Percentiles rank a stretch among this genome's conserved stretches.
Evolutionary conservation across 2,797 vertebrate genomes (phyloP).

Genomic region (Urophycis tenuis): DNA sequence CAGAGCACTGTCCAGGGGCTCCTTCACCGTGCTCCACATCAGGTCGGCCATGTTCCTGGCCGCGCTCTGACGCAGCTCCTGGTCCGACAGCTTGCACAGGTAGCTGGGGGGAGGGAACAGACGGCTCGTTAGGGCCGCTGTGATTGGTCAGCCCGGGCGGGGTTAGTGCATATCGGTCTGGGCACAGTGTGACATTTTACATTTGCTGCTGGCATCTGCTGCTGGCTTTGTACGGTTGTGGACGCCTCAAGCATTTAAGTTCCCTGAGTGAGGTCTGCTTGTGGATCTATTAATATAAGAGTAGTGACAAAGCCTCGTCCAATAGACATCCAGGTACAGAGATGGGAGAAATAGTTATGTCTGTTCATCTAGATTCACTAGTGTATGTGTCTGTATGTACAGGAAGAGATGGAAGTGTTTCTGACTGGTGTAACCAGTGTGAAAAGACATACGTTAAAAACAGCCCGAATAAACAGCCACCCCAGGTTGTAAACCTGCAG

Average conservation of each 20-base stretch:
- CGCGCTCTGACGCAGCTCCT: constrained; percentile 93
- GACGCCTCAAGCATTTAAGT: no score
- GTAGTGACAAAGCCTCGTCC: background rate
- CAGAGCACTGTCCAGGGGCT: constrained; percentile 92
- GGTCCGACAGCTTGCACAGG: constrained; percentile 96
- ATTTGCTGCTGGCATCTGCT: background rate
- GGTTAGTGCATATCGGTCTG: no score
- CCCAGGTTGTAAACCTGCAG: background rate
- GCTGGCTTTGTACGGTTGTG: no score
- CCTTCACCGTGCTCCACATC: constrained; percentile 99
- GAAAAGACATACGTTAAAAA: background rate
- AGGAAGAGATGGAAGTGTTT: no score
- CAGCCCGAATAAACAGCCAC: background rate
- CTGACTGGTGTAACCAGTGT: no score
- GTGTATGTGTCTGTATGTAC: no score
- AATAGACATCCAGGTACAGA: no score
- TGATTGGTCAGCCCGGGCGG: no score
- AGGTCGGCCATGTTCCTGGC: constrained; percentile 98
- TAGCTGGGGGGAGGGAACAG: constrained; percentile 69
- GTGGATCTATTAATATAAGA: background rate
- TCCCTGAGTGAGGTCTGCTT: background rate
- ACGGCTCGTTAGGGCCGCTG: no score
- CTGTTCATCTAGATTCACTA: no score
- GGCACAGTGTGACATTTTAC: background rate
- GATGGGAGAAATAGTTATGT: no score